Conservation (phyloP, 1,140 invertebrate genomes). For the Drosophila arawakana region DNA sequence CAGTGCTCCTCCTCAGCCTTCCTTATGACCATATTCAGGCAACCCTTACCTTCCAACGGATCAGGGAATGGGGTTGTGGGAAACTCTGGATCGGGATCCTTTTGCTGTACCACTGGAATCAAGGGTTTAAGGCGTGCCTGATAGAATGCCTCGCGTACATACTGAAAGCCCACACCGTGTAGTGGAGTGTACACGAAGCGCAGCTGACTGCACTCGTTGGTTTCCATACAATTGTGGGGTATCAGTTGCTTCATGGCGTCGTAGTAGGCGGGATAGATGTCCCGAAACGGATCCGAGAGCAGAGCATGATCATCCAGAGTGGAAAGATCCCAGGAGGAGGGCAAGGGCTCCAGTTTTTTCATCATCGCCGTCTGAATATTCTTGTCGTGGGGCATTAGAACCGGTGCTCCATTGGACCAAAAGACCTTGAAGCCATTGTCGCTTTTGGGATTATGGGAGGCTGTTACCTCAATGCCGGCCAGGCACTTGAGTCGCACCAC, state of each 20-base stretch:
- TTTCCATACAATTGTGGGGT: constrained; percentile 38
- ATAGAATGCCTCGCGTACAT: constrained; percentile 91
- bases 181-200: constrained; percentile 93
- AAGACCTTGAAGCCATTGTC: constrained; percentile 99
- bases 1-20: constrained; percentile 91
- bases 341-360: constrained; percentile 87
- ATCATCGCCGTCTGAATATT: constrained; percentile 93
- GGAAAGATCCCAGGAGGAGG: constrained; percentile 76
- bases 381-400: constrained; percentile 95
- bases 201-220: constrained; percentile 69
- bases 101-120: constrained; percentile 93
- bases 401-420: constrained; percentile 97
- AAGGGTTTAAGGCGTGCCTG: constrained; percentile 91
- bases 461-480: constrained; percentile 97
- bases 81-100: constrained; percentile 97
- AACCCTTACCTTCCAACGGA: constrained; percentile 97
- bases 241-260: constrained; percentile 37
- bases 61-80: constrained; percentile 96
- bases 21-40: constrained; percentile 93
- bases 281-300: constrained; percentile 52
- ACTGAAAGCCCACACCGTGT: constrained; percentile 97
- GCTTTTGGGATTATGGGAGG: constrained; percentile 99
- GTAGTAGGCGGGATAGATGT: constrained; percentile 49
- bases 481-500: constrained; percentile 89
- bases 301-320: constrained; percentile 24